A percentile compares a stretch with the other conserved stretches of the same genome.
Evolutionary conservation across 2,113 vertebrate genomes (phyloP).

Genomic region (Gymnorhina tibicen): DNA sequence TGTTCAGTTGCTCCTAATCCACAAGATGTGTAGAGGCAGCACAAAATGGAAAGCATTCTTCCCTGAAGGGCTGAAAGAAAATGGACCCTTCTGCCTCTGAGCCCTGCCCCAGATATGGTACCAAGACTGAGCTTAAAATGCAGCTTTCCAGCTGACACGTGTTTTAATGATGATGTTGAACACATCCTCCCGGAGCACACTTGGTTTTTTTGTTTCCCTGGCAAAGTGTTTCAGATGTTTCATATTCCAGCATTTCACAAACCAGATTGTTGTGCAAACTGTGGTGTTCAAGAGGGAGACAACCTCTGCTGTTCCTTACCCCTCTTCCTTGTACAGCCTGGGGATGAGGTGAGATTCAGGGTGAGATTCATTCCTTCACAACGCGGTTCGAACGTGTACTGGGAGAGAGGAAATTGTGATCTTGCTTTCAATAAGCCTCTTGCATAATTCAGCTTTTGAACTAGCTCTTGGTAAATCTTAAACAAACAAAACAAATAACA

Average conservation of each 20-base stretch:
- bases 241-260: not conserved
- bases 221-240: not conserved
- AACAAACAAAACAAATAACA: not conserved
- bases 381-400: not conserved
- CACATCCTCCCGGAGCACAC: not conserved
- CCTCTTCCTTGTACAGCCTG: not conserved
- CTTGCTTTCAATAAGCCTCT: not conserved
- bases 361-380: not conserved
- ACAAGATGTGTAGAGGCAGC: not conserved
- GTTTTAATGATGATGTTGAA: not conserved
- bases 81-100: not conserved
- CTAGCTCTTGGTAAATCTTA: not conserved
- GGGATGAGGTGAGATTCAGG: not conserved
- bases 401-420: not conserved
- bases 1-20: not conserved
- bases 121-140: not conserved
- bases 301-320: not conserved
- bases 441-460: not conserved
- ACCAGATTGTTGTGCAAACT: not conserved
- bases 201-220: not conserved
- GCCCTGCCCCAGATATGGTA: not conserved
- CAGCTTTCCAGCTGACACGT: not conserved
- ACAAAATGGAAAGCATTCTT: not conserved
- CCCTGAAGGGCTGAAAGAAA: not conserved
- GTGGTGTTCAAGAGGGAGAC: not conserved